Base-by-base conservation (phyloP, 2,797 vertebrate genomes). In the Neosilurus hyrtlii region DNA sequence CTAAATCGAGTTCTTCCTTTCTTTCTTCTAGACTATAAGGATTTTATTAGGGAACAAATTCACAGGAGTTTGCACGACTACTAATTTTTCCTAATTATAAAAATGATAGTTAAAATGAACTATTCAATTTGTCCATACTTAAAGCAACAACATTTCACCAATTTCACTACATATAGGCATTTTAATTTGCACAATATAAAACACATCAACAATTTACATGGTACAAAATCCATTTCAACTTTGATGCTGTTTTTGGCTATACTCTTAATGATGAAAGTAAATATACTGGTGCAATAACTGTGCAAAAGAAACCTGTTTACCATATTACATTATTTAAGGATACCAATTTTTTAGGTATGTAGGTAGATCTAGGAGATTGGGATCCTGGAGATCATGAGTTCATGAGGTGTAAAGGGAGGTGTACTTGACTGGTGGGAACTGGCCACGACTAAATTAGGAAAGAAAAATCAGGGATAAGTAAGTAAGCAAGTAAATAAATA, bases 1-100 rank as follows among this genome's bases (percentile, higher is more conserved):
- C 61, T 16, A n/a, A 79, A 82, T 82, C 62, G 11, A 30, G 57
- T 79, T 84, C 24, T 87, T 85, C 65, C 84, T 61, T 67, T 12
- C 20, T 24, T 30, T 74, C 18, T 14, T 57, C 16, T 20, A 24
- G 18, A 16, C 14, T 9, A 43, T 37, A 15, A 52, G 68, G 70
- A 73, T 52, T 35, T 56, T 16, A 20, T 15, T 6, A 70, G 43
- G 9, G 51, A 56, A 30, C 52, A 26, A 30, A 16, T 26, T 73
- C 70, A 73, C 24, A 73, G 15, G 22, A 9, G 1, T 30, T 56
- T 30, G 51, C 71, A 61, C 30, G 16, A 26, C 54, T 35, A 35
- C 35, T 61, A 10, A 37, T 37, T 75, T 7, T 43, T 57, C 37
- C 26, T 59, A 37, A 11, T 57, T 30, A 43, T 43, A 43, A 43